These are phyloP conservation scores for Drosophila percnosoma DNA, from an alignment of 2,888 invertebrate genomes.

Conservation along the genomic window DNA sequence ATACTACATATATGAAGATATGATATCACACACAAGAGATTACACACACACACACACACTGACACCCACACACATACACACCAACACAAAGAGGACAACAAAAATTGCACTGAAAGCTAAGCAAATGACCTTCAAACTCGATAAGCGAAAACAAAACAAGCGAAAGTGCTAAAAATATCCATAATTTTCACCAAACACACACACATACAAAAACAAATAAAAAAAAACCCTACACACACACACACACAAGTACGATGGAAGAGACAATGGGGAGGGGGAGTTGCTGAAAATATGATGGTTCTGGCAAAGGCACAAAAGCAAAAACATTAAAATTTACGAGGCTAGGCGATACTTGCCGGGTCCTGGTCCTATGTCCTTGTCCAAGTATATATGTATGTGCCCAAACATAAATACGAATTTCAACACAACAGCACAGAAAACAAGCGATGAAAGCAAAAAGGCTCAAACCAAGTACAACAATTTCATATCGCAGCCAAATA, in stretches of 20 bases:
- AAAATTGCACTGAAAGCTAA: slow-evolving; percentile 66
- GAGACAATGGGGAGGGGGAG: not conserved
- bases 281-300: slow-evolving; percentile 70
- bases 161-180: slow-evolving; percentile 80
- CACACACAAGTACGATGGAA: slow-evolving; percentile 9
- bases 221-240: slow-evolving; percentile 18
- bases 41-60: slow-evolving; percentile 2
- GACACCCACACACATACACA: not conserved
- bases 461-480: slow-evolving; percentile 52
- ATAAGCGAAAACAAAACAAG: slow-evolving; percentile 80
- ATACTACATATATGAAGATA: slow-evolving; percentile 50
- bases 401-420: slow-evolving; percentile 79
- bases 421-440: slow-evolving; percentile 60
- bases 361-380: slow-evolving; percentile 29
- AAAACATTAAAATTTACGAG: slow-evolving; percentile 76
- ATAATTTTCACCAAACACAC: slow-evolving; percentile 69
- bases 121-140: slow-evolving; percentile 80
- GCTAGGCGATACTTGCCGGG: slow-evolving; percentile 61
- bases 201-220: slow-evolving; percentile 8
- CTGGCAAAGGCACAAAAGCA: slow-evolving; percentile 60
- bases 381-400: slow-evolving; percentile 36
- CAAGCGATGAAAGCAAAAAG: slow-evolving; percentile 70
- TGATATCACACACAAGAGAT: slow-evolving; percentile 58
- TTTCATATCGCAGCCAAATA: slow-evolving; percentile 62
- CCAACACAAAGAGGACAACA: slow-evolving; percentile 3